phyloP scores from a whole-genome alignment of 2,797 vertebrate species.

The Spea hammondii region DNA sequence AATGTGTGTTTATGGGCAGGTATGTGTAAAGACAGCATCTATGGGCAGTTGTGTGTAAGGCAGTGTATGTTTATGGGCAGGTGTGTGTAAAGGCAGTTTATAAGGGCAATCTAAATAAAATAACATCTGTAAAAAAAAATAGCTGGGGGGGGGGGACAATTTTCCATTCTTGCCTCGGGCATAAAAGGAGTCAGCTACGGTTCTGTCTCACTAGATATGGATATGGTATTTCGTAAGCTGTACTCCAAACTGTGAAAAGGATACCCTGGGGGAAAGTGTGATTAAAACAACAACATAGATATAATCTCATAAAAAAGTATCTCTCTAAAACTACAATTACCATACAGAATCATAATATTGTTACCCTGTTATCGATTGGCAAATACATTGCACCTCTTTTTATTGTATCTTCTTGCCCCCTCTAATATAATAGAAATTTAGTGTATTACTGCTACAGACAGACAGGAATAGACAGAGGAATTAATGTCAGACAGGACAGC shows the following conservation, averaged over 20 bases:
- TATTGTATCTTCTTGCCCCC: slow-evolving; percentile 21
- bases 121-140: no score
- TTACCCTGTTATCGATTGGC: background rate
- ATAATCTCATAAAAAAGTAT: background rate
- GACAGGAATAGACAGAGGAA: slow-evolving; percentile 49
- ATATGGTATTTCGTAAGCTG: no score
- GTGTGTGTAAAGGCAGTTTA: no score
- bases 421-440: slow-evolving; percentile 48
- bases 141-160: no score
- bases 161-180: no score
- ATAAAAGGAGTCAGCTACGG: no score
- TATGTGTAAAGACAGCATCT: no score
- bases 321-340: background rate
- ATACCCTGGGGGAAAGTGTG: background rate
- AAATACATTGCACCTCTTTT: slow-evolving; percentile 10
- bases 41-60: no score
- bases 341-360: slow-evolving; percentile 12
- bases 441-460: slow-evolving; percentile 39
- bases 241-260: background rate
- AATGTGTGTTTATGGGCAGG: no score
- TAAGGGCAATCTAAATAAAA: no score
- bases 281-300: background rate
- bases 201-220: no score
- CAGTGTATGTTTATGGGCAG: no score
- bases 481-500: slow-evolving; percentile 51